These are phyloP conservation scores for Neosilurus hyrtlii DNA, from an alignment of 2,797 vertebrate genomes.

Conservation along the genomic window DNA sequence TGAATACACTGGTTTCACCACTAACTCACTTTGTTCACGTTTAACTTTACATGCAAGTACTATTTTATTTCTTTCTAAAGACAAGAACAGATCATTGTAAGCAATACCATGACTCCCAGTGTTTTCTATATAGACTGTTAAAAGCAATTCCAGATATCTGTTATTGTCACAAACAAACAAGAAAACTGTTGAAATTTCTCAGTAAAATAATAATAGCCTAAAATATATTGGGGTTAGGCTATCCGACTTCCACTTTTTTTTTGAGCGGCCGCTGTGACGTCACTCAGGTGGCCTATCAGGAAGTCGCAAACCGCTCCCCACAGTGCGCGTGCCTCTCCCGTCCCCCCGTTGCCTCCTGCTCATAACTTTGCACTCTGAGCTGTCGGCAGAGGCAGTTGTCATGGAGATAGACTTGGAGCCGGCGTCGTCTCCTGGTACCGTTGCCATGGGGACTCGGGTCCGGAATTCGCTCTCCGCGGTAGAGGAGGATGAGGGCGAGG, in stretches of 20 bases:
- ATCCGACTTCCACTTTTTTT: not conserved
- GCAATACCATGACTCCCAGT: not conserved
- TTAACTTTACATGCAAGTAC: too few species aligned
- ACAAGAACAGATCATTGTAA: not conserved
- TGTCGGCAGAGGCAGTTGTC: constrained; percentile 75
- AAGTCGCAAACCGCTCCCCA: constrained; percentile 52
- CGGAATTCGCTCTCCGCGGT: constrained; percentile 71
- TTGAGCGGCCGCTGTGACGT: constrained; percentile 48
- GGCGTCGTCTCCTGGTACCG: constrained; percentile 68
- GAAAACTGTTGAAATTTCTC: not conserved
- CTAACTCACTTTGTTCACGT: not conserved
- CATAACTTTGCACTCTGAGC: constrained; percentile 56
- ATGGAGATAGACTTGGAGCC: constrained; percentile 83
- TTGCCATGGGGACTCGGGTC: constrained; percentile 85
- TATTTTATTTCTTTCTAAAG: not conserved
- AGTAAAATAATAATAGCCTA: too few species aligned
- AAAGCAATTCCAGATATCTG: not conserved
- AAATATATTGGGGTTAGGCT: not conserved
- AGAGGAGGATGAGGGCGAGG: constrained; percentile 68
- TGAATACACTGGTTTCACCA: not conserved
- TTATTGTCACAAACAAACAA: too few species aligned
- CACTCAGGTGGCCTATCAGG: constrained; percentile 68
- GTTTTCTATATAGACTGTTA: not conserved
- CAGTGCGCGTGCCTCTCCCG: constrained; percentile 64
- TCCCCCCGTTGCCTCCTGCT: constrained; percentile 55